phyloP scores from a whole-genome alignment of 2,888 invertebrate species.

The Anorthoa munda region DNA sequence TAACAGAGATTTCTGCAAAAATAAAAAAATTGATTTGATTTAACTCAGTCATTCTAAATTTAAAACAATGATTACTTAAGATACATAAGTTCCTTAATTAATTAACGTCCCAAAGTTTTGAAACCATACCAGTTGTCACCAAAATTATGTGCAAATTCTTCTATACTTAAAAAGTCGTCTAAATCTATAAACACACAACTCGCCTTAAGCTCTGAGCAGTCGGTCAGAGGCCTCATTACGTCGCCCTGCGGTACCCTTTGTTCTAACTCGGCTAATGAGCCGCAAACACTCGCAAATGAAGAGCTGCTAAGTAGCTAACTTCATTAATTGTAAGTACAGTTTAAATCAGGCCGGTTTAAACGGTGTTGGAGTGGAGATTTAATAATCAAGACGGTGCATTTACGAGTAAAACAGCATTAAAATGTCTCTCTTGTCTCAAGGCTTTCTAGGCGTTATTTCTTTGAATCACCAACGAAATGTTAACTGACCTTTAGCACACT shows the following conservation, averaged over 20 bases:
- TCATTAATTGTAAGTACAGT: slow-evolving; percentile 14
- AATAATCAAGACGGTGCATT: background rate
- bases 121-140: background rate
- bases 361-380: background rate
- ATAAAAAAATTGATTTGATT: too few relatives aligned
- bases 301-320: slow-evolving; percentile 13
- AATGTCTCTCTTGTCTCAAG: background rate
- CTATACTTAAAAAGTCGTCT: background rate
- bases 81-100: background rate
- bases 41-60: background rate
- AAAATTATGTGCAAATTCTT: slow-evolving; percentile 6
- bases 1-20: too few relatives aligned
- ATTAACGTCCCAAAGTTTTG: background rate
- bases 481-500: background rate
- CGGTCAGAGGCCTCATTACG: slow-evolving; percentile 24
- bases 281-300: slow-evolving; percentile 29
- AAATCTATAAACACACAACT: slow-evolving; percentile 12
- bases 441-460: background rate
- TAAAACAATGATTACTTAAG: background rate
- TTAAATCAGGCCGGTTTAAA: background rate
- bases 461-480: too few relatives aligned
- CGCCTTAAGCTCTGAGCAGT: slow-evolving; percentile 8
- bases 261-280: slow-evolving; percentile 48
- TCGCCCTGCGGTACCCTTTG: slow-evolving; percentile 35
- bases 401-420: background rate